phyloP scores from a whole-genome alignment of 2,888 invertebrate genomes.

The Listrodromus nycthemerus region DNA sequence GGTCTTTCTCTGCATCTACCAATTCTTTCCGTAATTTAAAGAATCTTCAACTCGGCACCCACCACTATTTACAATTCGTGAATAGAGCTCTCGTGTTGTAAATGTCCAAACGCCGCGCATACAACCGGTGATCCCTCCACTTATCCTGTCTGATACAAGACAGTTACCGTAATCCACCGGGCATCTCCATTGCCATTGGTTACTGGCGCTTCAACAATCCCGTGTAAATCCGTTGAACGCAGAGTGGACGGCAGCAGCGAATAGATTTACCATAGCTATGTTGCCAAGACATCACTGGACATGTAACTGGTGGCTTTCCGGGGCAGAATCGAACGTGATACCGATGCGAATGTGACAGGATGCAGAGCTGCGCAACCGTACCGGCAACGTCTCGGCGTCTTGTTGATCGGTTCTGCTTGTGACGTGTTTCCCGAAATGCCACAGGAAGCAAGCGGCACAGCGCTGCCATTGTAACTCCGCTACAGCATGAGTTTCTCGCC shows the following conservation, averaged over 20 bases:
- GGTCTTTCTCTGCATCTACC: too few relatives aligned
- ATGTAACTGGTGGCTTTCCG: slow-evolving; percentile 18
- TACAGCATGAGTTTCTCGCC: slow-evolving; percentile 49
- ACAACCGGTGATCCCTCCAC: not conserved
- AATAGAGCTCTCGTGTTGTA: not conserved
- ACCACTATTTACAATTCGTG: not conserved
- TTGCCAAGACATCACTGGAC: not conserved
- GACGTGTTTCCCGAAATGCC: slow-evolving; percentile 79
- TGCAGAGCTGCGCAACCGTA: not conserved
- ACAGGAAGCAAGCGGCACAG: slow-evolving; percentile 71
- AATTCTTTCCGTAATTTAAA: too few relatives aligned
- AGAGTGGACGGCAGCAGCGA: not conserved
- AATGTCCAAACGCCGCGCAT: not conserved
- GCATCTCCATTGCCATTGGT: slow-evolving; percentile 22
- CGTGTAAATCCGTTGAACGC: slow-evolving; percentile 11
- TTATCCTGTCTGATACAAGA: not conserved
- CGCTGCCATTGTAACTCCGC: slow-evolving; percentile 77
- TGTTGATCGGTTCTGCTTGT: slow-evolving; percentile 60
- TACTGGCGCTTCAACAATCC: slow-evolving; percentile 44
- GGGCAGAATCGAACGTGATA: slow-evolving; percentile 20
- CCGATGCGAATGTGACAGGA: slow-evolving; percentile 21
- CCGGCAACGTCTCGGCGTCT: slow-evolving; percentile 30
- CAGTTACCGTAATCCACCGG: not conserved
- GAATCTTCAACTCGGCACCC: not conserved
- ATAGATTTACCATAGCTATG: not conserved